Percentiles rank a stretch among this genome's conserved stretches.
These are phyloP conservation scores for Oscheius onirici DNA, from an alignment of 2,888 invertebrate genomes.

Conservation along the genomic window DNA sequence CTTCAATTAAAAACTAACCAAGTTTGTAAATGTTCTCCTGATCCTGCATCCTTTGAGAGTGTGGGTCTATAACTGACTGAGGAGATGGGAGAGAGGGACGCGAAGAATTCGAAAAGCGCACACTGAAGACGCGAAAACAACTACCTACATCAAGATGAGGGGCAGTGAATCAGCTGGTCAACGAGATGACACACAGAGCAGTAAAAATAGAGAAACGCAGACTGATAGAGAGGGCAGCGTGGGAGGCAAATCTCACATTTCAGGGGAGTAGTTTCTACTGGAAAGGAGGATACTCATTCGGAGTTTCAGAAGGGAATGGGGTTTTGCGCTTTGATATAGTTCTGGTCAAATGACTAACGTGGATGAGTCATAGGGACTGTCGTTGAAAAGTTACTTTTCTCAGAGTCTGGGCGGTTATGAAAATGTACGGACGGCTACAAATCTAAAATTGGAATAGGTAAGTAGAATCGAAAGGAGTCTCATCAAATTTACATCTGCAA, in stretches of 20 bases:
- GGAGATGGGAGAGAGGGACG: background rate
- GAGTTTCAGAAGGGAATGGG: too few relatives aligned
- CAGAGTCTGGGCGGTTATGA: too few relatives aligned
- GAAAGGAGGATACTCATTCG: too few relatives aligned
- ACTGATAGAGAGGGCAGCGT: background rate
- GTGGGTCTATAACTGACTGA: background rate
- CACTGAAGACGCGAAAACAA: background rate
- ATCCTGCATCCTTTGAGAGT: conserved; percentile 11
- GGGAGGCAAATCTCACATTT: background rate
- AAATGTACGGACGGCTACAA: too few relatives aligned
- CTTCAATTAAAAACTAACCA: conserved; percentile 16
- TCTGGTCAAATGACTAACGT: too few relatives aligned
- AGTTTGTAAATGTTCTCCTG: conserved; percentile 34
- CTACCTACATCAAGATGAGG: background rate
- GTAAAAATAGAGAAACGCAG: background rate
- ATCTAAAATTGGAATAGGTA: too few relatives aligned
- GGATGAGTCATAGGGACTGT: too few relatives aligned
- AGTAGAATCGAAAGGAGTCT: too few relatives aligned
- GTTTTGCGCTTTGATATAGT: too few relatives aligned
- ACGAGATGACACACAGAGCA: background rate
- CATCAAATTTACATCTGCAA: too few relatives aligned
- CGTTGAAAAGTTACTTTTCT: too few relatives aligned
- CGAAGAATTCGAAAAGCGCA: background rate
- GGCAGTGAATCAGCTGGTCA: background rate
- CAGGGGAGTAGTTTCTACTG: too few relatives aligned